Conservation (phyloP, 2,888 invertebrate species). For the Himalopsyche tibetana region DNA sequence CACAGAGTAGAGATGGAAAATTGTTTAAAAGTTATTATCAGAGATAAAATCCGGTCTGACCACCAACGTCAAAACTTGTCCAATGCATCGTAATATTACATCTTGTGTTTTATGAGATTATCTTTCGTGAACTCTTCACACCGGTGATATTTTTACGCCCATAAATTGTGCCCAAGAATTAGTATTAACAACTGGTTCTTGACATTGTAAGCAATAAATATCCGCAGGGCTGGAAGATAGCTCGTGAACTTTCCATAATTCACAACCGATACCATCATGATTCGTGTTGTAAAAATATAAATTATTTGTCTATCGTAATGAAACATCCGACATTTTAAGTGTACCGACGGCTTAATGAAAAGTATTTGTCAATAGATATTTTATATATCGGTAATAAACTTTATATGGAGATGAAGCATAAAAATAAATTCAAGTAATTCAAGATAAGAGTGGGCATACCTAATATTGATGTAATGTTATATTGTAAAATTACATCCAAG, state of each 20-base stretch:
- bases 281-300: too few species aligned
- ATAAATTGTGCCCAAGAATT: neutral
- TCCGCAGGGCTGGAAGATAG: neutral
- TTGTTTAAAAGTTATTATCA: neutral
- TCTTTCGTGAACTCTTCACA: conserved; percentile 10
- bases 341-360: too few species aligned
- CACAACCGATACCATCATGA: neutral
- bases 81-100: neutral
- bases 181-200: neutral
- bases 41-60: neutral
- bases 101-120: conserved; percentile 11
- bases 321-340: too few species aligned
- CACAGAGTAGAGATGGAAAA: neutral
- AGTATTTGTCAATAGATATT: too few species aligned
- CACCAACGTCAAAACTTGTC: neutral
- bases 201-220: neutral
- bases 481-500: too few species aligned
- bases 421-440: too few species aligned
- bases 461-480: too few species aligned
- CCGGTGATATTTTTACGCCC: neutral
- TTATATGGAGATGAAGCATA: too few species aligned
- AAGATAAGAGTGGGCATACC: too few species aligned
- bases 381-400: too few species aligned
- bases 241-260: neutral
- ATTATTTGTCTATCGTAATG: too few species aligned